phyloP scores from a whole-genome alignment of 2,797 vertebrate species.

The Kryptopterus vitreolus region DNA sequence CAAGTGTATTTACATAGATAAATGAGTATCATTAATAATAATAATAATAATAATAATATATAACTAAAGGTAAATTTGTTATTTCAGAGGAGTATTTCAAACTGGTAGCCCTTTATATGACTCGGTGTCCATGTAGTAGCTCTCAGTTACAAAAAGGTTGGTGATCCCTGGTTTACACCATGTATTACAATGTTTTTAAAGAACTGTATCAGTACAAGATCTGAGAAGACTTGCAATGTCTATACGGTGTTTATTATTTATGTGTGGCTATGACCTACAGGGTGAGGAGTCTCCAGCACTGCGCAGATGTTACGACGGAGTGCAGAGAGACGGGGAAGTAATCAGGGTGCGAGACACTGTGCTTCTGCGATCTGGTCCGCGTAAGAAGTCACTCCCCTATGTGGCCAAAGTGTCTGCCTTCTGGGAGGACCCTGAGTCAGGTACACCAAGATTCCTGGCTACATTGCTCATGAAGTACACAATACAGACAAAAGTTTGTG shows the following conservation, averaged over 20 bases:
- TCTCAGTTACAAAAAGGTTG: too few relatives aligned
- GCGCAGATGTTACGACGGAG: slow-evolving; percentile 92
- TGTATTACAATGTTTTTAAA: neutral
- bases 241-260: neutral
- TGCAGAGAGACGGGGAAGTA: slow-evolving; percentile 89
- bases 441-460: slow-evolving; percentile 65
- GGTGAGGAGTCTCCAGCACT: slow-evolving; percentile 87
- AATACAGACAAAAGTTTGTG: too few relatives aligned
- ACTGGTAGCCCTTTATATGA: too few relatives aligned
- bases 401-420: slow-evolving; percentile 97
- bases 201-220: neutral
- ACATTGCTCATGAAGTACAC: neutral
- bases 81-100: too few relatives aligned
- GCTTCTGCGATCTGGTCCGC: slow-evolving; percentile 92
- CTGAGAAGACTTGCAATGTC: slow-evolving; percentile 16
- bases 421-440: slow-evolving; percentile 97
- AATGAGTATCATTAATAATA: too few relatives aligned
- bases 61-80: too few relatives aligned
- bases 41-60: too few relatives aligned
- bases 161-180: too few relatives aligned
- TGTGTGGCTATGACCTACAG: slow-evolving; percentile 64
- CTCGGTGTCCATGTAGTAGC: too few relatives aligned
- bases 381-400: slow-evolving; percentile 95
- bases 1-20: too few relatives aligned
- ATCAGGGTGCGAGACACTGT: slow-evolving; percentile 95